Evolutionary conservation across 2,888 invertebrate species (phyloP).

Genomic region (Pycnomerus fuliginosus): DNA sequence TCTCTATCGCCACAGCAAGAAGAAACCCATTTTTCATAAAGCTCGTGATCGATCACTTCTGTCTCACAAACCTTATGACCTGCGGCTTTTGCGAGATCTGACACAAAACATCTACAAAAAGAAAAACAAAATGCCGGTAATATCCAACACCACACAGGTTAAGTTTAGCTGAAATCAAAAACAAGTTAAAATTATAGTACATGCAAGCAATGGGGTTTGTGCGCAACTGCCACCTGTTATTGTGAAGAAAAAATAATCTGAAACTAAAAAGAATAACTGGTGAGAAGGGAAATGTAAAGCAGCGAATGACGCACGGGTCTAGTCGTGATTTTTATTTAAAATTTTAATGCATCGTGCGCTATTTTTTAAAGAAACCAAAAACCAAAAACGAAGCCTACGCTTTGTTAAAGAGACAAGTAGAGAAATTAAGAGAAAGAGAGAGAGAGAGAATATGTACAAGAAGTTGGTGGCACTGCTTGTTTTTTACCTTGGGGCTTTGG

Average conservation of each 20-base stretch:
- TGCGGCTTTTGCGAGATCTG: too few relatives aligned
- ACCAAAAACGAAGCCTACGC: too few relatives aligned
- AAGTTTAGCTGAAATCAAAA: constrained; percentile 19
- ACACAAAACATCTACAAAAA: constrained; percentile 46
- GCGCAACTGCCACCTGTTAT: constrained; percentile 31
- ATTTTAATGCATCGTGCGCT: not conserved
- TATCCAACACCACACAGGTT: constrained; percentile 18
- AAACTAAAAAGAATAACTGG: constrained; percentile 9
- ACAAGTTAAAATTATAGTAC: constrained; percentile 2
- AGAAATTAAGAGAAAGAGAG: not conserved
- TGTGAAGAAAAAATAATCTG: constrained; percentile 22
- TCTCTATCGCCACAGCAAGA: constrained; percentile 67
- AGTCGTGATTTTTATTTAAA: not conserved
- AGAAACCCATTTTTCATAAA: too few relatives aligned
- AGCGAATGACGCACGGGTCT: constrained; percentile 4
- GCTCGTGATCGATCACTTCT: too few relatives aligned
- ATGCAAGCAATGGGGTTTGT: constrained; percentile 3
- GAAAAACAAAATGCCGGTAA: constrained; percentile 25
- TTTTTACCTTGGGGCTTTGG: constrained; percentile 67
- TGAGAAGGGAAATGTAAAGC: too few relatives aligned
- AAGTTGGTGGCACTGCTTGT: constrained; percentile 20
- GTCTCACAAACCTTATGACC: too few relatives aligned
- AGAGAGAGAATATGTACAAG: too few relatives aligned
- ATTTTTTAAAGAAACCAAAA: not conserved
- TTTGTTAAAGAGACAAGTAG: too few relatives aligned